These are phyloP conservation scores for Allophyes oxyacanthae DNA, from an alignment of 2,888 invertebrate species.

Conservation along the genomic window DNA sequence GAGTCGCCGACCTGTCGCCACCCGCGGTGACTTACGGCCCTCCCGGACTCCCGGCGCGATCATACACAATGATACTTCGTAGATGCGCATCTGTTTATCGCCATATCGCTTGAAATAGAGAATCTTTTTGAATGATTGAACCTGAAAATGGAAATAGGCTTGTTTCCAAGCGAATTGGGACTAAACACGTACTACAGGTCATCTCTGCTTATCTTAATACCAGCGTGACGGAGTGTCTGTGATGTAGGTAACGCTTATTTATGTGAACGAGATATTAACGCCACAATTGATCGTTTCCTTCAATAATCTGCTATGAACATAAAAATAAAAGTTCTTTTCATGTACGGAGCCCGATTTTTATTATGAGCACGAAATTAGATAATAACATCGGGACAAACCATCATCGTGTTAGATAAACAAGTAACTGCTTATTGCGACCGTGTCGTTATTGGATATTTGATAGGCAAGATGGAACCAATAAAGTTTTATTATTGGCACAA, in stretches of 20 bases:
- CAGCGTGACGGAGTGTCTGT: background rate
- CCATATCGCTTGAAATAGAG: conserved; percentile 5
- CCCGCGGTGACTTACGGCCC: conserved; percentile 85
- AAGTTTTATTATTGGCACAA: conserved; percentile 82
- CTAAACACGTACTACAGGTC: too few species aligned
- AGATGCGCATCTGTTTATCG: conserved; percentile 72
- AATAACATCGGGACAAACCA: conserved; percentile 69
- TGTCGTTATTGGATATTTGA: conserved; percentile 81
- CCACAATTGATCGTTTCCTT: conserved; percentile 39
- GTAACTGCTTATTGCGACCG: conserved; percentile 74
- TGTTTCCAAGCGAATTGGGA: too few species aligned
- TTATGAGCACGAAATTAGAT: conserved; percentile 64
- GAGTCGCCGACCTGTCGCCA: conserved; percentile 80
- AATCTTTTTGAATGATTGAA: too few species aligned
- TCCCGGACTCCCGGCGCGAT: conserved; percentile 41
- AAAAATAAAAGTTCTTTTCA: conserved; percentile 64
- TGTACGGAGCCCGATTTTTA: conserved; percentile 59
- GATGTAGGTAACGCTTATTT: conserved; percentile 1
- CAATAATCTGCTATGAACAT: conserved; percentile 60
- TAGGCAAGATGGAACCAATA: conserved; percentile 80
- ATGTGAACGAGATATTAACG: background rate
- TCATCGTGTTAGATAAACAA: conserved; percentile 71
- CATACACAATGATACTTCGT: conserved; percentile 65
- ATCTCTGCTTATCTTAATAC: background rate
- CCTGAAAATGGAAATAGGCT: too few species aligned